phyloP scores from a whole-genome alignment of 1,140 invertebrate genomes.

The Holcopasites calliopsidis region DNA sequence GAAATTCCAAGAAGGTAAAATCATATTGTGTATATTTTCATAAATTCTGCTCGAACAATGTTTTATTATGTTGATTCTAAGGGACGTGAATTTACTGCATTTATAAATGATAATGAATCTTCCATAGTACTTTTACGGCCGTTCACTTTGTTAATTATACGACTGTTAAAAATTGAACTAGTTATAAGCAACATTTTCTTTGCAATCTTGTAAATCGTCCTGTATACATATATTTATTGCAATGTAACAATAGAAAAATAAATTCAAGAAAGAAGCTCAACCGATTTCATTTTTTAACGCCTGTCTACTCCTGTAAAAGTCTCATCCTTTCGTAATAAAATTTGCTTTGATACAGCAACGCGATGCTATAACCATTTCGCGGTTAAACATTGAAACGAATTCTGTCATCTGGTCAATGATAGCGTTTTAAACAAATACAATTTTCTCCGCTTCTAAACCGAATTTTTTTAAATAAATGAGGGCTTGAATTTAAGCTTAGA shows the following conservation, averaged over 20 bases:
- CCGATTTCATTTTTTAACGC: no score
- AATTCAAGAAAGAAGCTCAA: conserved; percentile 42
- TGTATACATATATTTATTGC: conserved; percentile 47
- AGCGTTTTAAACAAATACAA: no score
- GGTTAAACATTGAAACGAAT: no score
- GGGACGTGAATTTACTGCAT: background rate
- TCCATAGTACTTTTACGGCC: background rate
- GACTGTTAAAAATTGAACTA: background rate
- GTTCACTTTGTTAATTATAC: background rate
- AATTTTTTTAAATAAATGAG: no score
- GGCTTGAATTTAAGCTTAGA: no score
- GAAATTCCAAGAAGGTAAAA: background rate
- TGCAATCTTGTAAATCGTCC: conserved; percentile 41
- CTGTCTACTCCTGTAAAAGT: no score
- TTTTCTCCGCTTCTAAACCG: no score
- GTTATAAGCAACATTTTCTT: conserved; percentile 25
- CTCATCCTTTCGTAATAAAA: no score
- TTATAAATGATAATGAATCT: conserved; percentile 3
- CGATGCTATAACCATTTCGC: no score
- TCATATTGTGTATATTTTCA: conserved; percentile 4
- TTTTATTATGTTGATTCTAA: conserved; percentile 15
- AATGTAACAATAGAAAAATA: conserved; percentile 49
- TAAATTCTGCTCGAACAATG: background rate
- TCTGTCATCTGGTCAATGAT: no score
- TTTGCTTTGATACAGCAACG: no score